Percentiles rank a stretch among this genome's conserved stretches.
phyloP scores from a whole-genome alignment of 2,888 invertebrate species.

The Athetis lepigone region DNA sequence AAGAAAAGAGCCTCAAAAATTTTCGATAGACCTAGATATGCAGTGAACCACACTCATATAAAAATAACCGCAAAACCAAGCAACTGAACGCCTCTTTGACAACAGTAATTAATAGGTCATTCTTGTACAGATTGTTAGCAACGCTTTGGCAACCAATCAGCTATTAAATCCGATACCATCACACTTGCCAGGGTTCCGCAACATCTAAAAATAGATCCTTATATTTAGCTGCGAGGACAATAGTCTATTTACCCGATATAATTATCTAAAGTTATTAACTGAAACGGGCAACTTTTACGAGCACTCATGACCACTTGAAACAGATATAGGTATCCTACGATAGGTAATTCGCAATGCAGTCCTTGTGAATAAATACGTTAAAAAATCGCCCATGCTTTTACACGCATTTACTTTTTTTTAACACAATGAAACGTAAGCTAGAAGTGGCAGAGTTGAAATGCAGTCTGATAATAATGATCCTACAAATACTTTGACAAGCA shows the following conservation, averaged over 20 bases:
- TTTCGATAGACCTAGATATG: conserved; percentile 33
- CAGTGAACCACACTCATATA: conserved; percentile 10
- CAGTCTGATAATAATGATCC: background rate
- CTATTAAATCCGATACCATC: conserved; percentile 61
- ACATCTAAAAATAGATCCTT: conserved; percentile 67
- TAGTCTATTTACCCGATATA: conserved; percentile 40
- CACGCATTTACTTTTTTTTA: conserved; percentile 7
- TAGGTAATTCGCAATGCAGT: conserved; percentile 9
- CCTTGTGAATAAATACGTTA: background rate
- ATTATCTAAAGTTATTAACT: conserved; percentile 18
- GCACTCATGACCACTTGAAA: conserved; percentile 8
- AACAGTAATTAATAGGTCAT: conserved; percentile 59
- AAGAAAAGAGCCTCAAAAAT: background rate
- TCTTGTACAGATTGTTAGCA: conserved; percentile 57
- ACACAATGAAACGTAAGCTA: background rate
- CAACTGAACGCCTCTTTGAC: conserved; percentile 53
- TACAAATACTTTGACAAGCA: no score
- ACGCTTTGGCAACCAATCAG: conserved; percentile 74
- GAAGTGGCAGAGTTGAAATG: background rate
- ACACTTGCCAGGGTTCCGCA: conserved; percentile 68
- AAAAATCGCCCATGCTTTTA: conserved; percentile 1
- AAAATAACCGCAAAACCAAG: conserved; percentile 43
- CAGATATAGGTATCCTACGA: background rate
- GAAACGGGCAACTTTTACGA: conserved; percentile 15
- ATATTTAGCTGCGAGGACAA: conserved; percentile 66